phyloP scores from a whole-genome alignment of 2,113 vertebrate species.

The Pionites leucogaster region DNA sequence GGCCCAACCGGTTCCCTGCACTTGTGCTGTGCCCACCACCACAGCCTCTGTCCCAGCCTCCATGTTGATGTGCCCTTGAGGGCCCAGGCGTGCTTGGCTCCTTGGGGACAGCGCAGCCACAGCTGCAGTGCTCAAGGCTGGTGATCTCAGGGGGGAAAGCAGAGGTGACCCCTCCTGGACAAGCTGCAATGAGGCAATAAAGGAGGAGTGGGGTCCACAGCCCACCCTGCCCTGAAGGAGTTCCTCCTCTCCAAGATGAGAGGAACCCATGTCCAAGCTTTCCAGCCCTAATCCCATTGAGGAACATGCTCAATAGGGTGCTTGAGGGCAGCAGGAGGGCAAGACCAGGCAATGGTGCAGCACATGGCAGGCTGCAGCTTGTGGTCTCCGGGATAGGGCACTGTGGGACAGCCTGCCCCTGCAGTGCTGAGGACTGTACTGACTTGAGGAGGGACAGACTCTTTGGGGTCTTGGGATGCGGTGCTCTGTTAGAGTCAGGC shows the following conservation, averaged over 20 bases:
- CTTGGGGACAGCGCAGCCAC: neutral
- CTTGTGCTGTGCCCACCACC: neutral
- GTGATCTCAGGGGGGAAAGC: too few species aligned
- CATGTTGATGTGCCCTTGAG: neutral
- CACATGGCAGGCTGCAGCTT: accelerated
- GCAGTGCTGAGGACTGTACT: neutral
- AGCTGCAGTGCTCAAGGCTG: accelerated
- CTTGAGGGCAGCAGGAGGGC: neutral
- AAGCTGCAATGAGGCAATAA: neutral
- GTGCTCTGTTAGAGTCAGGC: neutral
- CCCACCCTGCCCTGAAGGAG: neutral
- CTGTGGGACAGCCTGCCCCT: too few species aligned
- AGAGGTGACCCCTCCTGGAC: neutral
- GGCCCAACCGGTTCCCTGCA: neutral
- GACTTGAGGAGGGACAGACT: too few species aligned
- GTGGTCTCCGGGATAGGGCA: accelerated
- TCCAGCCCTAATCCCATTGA: neutral
- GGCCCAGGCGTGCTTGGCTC: too few species aligned
- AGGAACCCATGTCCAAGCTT: neutral
- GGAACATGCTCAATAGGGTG: accelerated
- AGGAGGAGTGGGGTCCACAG: neutral
- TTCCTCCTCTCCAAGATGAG: neutral
- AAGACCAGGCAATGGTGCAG: neutral
- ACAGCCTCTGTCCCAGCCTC: neutral
- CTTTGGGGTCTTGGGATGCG: neutral